A percentile compares a stretch with the other conserved stretches of the same genome.
Conservation (phyloP, 1,140 invertebrate genomes). For the Lepidurus couesii region DNA sequence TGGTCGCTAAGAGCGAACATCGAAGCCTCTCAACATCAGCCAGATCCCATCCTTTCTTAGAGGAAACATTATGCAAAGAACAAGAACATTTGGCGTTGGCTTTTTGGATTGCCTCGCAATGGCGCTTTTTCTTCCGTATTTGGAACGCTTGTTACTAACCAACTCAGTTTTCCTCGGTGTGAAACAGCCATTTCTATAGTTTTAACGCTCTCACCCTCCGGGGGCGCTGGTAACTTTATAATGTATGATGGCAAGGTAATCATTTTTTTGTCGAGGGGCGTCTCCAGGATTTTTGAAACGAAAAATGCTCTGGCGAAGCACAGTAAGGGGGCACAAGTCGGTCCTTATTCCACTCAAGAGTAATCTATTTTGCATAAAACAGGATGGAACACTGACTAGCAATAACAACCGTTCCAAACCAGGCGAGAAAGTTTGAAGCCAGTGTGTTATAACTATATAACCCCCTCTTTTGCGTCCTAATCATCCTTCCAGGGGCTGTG, state of each 20-base stretch:
- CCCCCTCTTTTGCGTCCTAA: too few relatives aligned
- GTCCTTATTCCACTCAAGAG: neutral
- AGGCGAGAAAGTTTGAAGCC: neutral
- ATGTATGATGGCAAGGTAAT: neutral
- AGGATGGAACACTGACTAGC: neutral
- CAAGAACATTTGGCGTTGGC: too few relatives aligned
- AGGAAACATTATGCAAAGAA: too few relatives aligned
- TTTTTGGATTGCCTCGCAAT: too few relatives aligned
- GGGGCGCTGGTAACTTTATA: neutral
- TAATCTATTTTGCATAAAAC: constrained; percentile 13
- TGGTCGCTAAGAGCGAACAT: too few relatives aligned
- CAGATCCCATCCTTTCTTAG: too few relatives aligned
- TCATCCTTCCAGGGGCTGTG: too few relatives aligned
- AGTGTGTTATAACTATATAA: too few relatives aligned
- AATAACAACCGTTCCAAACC: neutral
- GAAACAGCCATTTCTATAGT: neutral
- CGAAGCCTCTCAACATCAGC: too few relatives aligned
- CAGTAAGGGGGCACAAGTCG: neutral
- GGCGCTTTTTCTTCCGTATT: too few relatives aligned
- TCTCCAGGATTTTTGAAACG: neutral
- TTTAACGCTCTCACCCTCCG: neutral
- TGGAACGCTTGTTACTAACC: neutral
- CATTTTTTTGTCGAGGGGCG: neutral
- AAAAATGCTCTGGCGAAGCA: neutral
- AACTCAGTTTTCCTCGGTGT: neutral